Evolutionary conservation across 2,113 vertebrate genomes (phyloP).

Genomic region (Protomyctophum bolini): DNA sequence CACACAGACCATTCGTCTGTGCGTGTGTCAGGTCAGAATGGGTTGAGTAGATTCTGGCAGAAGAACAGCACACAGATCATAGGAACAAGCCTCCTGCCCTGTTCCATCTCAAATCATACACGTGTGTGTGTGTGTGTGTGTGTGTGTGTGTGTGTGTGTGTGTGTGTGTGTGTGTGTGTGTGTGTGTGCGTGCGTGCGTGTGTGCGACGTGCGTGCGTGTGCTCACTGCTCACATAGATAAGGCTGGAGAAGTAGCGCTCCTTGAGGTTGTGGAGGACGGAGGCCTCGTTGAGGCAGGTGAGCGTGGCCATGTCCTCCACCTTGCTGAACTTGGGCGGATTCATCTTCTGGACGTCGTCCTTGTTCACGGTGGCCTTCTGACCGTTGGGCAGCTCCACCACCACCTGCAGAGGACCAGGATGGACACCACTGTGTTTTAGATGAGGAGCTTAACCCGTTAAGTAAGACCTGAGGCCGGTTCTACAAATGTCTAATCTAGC

Average conservation of each 20-base stretch:
- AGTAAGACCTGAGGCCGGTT: too few relatives aligned
- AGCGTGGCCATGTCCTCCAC: constrained; percentile 98
- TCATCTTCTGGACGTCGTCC: constrained; percentile 98
- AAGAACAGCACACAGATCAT: too few relatives aligned
- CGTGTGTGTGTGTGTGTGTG: not conserved
- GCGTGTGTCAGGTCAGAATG: too few relatives aligned
- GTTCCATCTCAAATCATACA: too few relatives aligned
- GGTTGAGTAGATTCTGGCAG: too few relatives aligned
- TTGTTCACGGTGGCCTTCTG: constrained; percentile 89
- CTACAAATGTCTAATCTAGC: too few relatives aligned
- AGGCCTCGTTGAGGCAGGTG: constrained; percentile 96
- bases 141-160: not conserved
- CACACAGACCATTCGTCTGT: too few relatives aligned
- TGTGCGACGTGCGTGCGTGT: not conserved
- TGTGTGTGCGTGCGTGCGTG: not conserved
- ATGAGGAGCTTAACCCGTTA: not conserved
- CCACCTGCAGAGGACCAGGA: constrained; percentile 62
- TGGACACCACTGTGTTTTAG: not conserved
- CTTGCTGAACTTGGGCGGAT: constrained; percentile 97
- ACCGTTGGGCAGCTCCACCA: constrained; percentile 89
- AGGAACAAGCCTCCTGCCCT: too few relatives aligned
- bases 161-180: not conserved
- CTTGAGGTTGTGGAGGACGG: constrained; percentile 93
- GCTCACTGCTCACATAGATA: constrained; percentile 88
- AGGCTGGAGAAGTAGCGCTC: constrained; percentile 97